phyloP scores from a whole-genome alignment of 2,113 vertebrate genomes.

The Zapornia atra region DNA sequence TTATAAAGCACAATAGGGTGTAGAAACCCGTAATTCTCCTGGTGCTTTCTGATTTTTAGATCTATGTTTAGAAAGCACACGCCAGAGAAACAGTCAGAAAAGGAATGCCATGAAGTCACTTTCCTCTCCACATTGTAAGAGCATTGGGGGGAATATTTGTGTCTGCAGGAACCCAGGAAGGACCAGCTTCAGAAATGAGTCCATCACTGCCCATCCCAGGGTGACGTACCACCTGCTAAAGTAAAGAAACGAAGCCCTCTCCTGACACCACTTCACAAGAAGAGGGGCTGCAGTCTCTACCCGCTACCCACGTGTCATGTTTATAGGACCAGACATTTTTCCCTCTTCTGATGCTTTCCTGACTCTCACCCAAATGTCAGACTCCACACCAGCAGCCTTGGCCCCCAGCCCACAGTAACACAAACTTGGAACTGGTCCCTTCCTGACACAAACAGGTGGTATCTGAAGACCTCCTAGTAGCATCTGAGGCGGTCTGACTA shows the following conservation, averaged over 20 bases:
- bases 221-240: not conserved
- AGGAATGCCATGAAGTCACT: conserved; percentile 69
- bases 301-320: not conserved
- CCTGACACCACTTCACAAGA: not conserved
- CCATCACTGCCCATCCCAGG: not conserved
- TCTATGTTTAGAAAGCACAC: conserved; percentile 73
- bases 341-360: not conserved
- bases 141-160: conserved; percentile 25
- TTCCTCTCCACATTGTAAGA: conserved; percentile 49
- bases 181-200: not conserved
- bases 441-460: not conserved
- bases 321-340: not conserved
- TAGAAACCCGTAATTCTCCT: conserved; percentile 72
- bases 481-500: not conserved
- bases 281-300: not conserved
- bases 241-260: not conserved
- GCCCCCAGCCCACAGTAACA: rapidly evolving
- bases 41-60: conserved; percentile 73
- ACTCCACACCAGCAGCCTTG: rapidly evolving
- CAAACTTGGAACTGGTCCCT: not conserved
- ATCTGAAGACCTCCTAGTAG: not conserved
- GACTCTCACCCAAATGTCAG: not conserved
- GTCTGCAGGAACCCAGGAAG: not conserved
- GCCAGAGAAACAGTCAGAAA: conserved; percentile 68
- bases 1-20: conserved; percentile 76